phyloP scores from a whole-genome alignment of 2,113 vertebrate genomes.

The Trichomycterus rosablanca region DNA sequence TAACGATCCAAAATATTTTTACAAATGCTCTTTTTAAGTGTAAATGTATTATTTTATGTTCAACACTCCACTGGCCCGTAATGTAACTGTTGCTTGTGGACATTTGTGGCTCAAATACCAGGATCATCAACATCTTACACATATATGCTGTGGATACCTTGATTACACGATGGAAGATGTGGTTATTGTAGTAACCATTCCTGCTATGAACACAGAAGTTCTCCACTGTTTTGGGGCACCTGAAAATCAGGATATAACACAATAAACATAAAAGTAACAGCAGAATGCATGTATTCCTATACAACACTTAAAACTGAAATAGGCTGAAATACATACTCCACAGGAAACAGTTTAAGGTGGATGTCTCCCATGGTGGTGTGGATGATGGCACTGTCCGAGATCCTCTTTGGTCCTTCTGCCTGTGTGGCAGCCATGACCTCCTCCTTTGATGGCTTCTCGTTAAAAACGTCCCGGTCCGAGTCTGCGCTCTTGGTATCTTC shows the following conservation, averaged over 20 bases:
- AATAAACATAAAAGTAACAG: neutral
- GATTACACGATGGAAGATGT: slow-evolving; percentile 94
- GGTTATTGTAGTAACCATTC: slow-evolving; percentile 93
- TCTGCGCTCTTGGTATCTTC: slow-evolving; percentile 96
- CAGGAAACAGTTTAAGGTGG: slow-evolving; percentile 95
- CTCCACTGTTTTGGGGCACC: slow-evolving; percentile 97
- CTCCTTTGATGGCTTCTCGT: slow-evolving; percentile 97
- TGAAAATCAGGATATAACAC: slow-evolving; percentile 49
- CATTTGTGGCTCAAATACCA: no score
- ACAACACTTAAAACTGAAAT: no score
- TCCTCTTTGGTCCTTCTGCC: slow-evolving; percentile 94
- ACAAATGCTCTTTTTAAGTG: no score
- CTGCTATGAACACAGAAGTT: slow-evolving; percentile 98
- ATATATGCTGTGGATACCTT: slow-evolving; percentile 68
- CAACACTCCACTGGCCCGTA: no score
- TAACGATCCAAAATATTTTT: no score
- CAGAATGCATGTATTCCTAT: neutral
- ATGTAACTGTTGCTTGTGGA: no score
- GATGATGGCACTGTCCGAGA: slow-evolving; percentile 95
- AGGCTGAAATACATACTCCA: slow-evolving; percentile 77
- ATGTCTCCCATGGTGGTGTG: slow-evolving; percentile 98
- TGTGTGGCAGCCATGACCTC: slow-evolving; percentile 99
- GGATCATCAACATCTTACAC: neutral
- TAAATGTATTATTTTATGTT: no score
- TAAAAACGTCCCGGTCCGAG: slow-evolving; percentile 96